A percentile compares a stretch with the other conserved stretches of the same genome.
These are phyloP conservation scores for Styela plicata DNA, from an alignment of 23 tunicate species.

Conservation along the genomic window DNA sequence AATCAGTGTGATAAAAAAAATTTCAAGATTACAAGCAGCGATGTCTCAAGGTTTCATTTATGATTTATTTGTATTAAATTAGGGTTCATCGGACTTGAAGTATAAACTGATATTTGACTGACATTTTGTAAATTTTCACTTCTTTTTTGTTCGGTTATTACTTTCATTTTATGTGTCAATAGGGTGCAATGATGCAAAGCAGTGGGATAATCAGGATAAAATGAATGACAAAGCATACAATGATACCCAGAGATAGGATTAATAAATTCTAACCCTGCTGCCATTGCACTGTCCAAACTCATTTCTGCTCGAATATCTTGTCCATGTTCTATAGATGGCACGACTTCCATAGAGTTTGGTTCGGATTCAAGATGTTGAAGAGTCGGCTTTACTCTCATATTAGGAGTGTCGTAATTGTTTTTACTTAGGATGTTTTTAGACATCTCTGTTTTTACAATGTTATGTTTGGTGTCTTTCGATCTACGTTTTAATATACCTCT, in stretches of 20 bases:
- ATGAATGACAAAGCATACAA: conserved; percentile 5
- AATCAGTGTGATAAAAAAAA: no score
- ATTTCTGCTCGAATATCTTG: conserved; percentile 1
- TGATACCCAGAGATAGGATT: conserved; percentile 10
- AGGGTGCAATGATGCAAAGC: conserved; percentile 25
- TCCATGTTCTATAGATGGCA: conserved; percentile 16
- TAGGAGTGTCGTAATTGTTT: background rate
- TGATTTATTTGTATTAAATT: background rate
- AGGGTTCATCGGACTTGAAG: background rate
- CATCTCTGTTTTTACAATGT: background rate
- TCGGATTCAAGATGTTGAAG: background rate
- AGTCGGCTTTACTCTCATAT: background rate
- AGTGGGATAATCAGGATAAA: conserved; percentile 12
- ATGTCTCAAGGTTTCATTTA: no score
- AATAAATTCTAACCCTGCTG: conserved; percentile 14
- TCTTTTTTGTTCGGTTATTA: background rate
- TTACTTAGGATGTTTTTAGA: background rate
- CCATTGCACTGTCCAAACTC: conserved; percentile 17
- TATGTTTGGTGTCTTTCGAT: background rate
- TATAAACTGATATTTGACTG: background rate
- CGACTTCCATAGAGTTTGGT: background rate
- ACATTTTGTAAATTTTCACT: background rate
- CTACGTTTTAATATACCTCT: background rate
- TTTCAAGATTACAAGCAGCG: no score
- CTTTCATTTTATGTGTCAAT: conserved; percentile 13